phyloP scores from a whole-genome alignment of 2,888 invertebrate genomes.

The Leptinotarsa peninsularis region DNA sequence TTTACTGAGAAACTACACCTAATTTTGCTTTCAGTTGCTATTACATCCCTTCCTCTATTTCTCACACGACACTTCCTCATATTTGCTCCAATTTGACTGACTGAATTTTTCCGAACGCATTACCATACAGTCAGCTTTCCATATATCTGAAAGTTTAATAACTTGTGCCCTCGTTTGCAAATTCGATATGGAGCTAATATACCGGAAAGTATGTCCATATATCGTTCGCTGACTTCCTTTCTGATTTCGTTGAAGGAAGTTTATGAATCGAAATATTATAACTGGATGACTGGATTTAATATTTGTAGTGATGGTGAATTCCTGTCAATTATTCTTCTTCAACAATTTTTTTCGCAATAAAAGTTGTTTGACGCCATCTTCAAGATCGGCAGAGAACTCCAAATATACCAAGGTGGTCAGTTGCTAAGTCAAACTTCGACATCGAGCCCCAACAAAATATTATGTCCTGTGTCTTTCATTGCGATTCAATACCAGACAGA shows the following conservation, averaged over 20 bases:
- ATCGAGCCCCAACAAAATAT: no score
- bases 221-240: conserved; percentile 1
- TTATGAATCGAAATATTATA: not conserved
- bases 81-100: not conserved
- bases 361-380: no score
- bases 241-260: not conserved
- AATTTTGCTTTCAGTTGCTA: not conserved
- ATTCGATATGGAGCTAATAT: conserved; percentile 4
- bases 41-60: not conserved
- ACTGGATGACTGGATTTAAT: not conserved
- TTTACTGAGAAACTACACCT: not conserved
- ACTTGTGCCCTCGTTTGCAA: conserved; percentile 1
- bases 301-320: no score
- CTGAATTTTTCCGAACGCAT: not conserved
- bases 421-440: no score
- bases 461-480: no score
- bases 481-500: no score
- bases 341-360: no score
- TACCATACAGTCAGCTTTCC: conserved; percentile 1
- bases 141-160: not conserved
- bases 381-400: no score
- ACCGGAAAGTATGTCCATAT: conserved; percentile 1
- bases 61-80: not conserved
- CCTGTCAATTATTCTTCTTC: no score
- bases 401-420: no score